These are phyloP conservation scores for Lochmaea capreae DNA, from an alignment of 2,888 invertebrate species.

Conservation along the genomic window DNA sequence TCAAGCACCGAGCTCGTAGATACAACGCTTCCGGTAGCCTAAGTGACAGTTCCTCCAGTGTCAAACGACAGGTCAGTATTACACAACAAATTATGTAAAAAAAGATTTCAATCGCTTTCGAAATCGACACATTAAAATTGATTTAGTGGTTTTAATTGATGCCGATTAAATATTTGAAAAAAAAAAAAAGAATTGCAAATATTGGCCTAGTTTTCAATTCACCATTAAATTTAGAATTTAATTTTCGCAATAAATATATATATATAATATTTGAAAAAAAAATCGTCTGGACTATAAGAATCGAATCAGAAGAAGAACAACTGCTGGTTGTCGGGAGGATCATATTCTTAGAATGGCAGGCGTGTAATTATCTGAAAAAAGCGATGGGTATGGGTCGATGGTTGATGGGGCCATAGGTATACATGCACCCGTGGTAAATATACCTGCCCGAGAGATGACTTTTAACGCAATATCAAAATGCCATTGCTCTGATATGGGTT, in stretches of 20 bases:
- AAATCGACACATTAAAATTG: no score
- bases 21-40: conserved; percentile 64
- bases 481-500: conserved; percentile 66
- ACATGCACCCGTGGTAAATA: conserved; percentile 33
- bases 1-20: conserved; percentile 63
- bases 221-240: background rate
- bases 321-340: conserved; percentile 37
- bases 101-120: no score
- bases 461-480: conserved; percentile 66
- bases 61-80: conserved; percentile 64
- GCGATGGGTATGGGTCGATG: conserved; percentile 33
- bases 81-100: background rate
- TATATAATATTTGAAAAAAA: background rate
- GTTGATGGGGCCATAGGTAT: conserved; percentile 52
- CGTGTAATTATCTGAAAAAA: conserved; percentile 59
- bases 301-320: conserved; percentile 17
- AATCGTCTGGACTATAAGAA: background rate
- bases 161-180: no score
- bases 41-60: conserved; percentile 66
- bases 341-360: conserved; percentile 60
- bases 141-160: no score
- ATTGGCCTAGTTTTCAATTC: background rate
- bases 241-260: background rate
- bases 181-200: background rate
- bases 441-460: conserved; percentile 63